Conservation (phyloP, 2,113 vertebrate genomes). For the Lepus europaeus region DNA sequence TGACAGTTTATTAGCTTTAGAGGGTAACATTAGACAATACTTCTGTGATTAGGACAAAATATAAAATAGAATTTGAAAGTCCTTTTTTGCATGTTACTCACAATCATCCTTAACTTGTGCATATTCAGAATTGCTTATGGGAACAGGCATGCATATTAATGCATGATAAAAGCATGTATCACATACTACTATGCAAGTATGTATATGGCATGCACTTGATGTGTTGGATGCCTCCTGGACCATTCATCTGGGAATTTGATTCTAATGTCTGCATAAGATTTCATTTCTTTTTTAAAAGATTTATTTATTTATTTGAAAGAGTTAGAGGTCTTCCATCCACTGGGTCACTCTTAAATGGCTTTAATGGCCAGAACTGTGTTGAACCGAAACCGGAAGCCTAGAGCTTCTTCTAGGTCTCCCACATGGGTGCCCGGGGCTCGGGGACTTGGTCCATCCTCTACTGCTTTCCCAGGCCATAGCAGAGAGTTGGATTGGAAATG, state of each 20-base stretch:
- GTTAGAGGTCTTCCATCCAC: too few relatives aligned
- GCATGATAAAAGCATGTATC: not conserved
- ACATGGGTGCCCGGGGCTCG: too few relatives aligned
- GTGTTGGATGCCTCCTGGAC: not conserved
- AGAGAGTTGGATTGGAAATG: too few relatives aligned
- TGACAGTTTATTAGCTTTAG: not conserved
- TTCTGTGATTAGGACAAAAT: not conserved
- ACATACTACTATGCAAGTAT: not conserved
- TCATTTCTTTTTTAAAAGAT: not conserved
- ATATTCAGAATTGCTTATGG: not conserved
- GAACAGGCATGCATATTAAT: slow-evolving; percentile 1
- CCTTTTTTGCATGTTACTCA: not conserved
- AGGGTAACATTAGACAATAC: not conserved
- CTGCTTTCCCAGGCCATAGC: too few relatives aligned
- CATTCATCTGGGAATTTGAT: not conserved
- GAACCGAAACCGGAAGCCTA: too few relatives aligned
- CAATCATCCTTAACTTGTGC: not conserved
- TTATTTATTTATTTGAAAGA: too few relatives aligned
- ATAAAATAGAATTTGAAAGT: slow-evolving; percentile 20
- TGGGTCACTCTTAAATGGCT: too few relatives aligned
- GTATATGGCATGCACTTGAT: not conserved
- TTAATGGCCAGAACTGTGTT: too few relatives aligned
- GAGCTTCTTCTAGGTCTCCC: too few relatives aligned
- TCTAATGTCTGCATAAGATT: not conserved
- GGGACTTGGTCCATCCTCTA: too few relatives aligned